Evolutionary conservation across 2,888 invertebrate genomes (phyloP), one percentile per base, ranked within the genome.

Genomic region (Melanchra persicariae): DNA sequence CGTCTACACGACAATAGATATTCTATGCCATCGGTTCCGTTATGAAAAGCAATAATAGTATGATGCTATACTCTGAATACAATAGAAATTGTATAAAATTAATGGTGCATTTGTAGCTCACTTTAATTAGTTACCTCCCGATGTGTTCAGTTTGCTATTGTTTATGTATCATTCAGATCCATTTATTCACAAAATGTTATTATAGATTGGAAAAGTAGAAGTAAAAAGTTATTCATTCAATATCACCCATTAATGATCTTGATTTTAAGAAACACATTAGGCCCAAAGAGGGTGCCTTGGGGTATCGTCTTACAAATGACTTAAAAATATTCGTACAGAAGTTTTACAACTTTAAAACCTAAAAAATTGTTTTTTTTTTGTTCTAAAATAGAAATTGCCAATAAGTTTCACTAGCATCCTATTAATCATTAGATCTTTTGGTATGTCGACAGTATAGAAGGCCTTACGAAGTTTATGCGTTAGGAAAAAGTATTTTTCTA

Each of bases 41-140:
- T 34, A 47, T 22, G 34, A 57, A 49, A 49, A 6, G 43, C 26
- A 19, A 22, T 43, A 54, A 40, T 22, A 19, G 34, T n/a, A 30
- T 22, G 52, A 26, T 49, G 59, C 26, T 22, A 12, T 5, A 40
- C 45, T 43, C 34, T 12, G 30, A 57, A 47, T 22, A 76, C 66
- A 79, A 76, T 57, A 60, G 22, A 40, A 67, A 40, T 57, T 24
- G 43, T 54, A 54, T 64, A 34, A 58, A 59, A 47, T 69, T 64
- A 66, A 81, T 81, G 55, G 37, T 52, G 81, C 81, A 52, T 66
- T 34, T n/a, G 1, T 19, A 61, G n/a, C 10, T 22, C n/a, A 51
- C 24, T 55, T 55, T 63, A 65, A 79, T 59, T 64, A 58, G 30
- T 49, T 74, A 45, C 19, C 7, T 40, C n/a, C n/a, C n/a, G n/a